phyloP scores from a whole-genome alignment of 2,113 vertebrate genomes.

The Alexandromys fortis region DNA sequence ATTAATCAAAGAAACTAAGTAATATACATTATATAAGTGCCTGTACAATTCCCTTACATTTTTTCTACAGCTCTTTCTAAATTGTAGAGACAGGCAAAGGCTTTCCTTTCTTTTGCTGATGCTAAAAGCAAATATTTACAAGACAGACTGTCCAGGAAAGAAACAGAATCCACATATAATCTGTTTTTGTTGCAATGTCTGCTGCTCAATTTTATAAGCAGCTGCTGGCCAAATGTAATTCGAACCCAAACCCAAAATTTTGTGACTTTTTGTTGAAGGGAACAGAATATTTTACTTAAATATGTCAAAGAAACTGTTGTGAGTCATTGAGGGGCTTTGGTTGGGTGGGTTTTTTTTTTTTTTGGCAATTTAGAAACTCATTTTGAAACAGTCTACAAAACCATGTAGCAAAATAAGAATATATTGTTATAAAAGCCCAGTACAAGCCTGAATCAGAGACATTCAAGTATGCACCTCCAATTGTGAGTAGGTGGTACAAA shows the following conservation, averaged over 20 bases:
- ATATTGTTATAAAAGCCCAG: constrained; percentile 81
- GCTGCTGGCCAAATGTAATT: constrained; percentile 82
- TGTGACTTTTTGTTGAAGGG: constrained; percentile 73
- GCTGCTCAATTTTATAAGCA: constrained; percentile 83
- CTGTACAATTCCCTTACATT: constrained; percentile 69
- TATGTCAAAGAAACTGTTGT: constrained; percentile 82
- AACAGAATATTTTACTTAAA: constrained; percentile 82
- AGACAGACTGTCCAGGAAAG: constrained; percentile 72
- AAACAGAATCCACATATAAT: constrained; percentile 81
- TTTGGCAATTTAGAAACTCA: constrained; percentile 73
- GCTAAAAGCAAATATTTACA: constrained; percentile 80
- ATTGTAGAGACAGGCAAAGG: constrained; percentile 53
- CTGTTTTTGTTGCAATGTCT: constrained; percentile 77
- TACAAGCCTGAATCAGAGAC: constrained; percentile 82
- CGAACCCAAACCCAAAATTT: constrained; percentile 81
- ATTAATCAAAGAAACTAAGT: constrained; percentile 54
- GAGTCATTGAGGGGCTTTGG: constrained; percentile 76
- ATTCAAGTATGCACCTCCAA: constrained; percentile 79
- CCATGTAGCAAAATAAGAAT: constrained; percentile 79
- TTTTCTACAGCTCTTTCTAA: constrained; percentile 76
- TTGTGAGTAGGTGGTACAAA: constrained; percentile 86
- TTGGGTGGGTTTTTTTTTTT: constrained; percentile 59
- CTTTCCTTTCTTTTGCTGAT: constrained; percentile 68
- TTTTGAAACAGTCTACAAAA: constrained; percentile 78
- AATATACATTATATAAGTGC: neutral